Evolutionary conservation across 2,797 vertebrate genomes (phyloP), one percentile per base, ranked within the genome.

Genomic region (Sebastes reedi): DNA sequence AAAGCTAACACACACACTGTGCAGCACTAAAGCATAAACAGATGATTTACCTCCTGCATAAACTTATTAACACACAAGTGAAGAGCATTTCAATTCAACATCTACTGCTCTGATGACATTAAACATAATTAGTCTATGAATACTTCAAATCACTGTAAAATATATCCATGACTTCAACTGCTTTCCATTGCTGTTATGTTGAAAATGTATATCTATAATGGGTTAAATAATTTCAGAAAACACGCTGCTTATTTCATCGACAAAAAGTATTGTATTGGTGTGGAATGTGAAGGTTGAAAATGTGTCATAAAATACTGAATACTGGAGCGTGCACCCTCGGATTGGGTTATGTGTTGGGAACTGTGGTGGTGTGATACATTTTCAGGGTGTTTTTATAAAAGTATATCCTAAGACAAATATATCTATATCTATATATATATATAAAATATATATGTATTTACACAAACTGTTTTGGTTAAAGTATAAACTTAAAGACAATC

Each of bases 91-190:
- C 36, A 68, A 77, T 79, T 60, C 16, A 65, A 24, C 61, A 65
- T 42, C 39, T 39, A 39, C 50, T 65, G 59, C 42, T 79, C 25
- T 71, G 72, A 74, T 46, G 16, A 52, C 39, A 62, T 77, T 55
- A 71, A 65, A 52, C 30, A 56, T 66, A 76, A 81, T 76, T 64
- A 65, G 22, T 9, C 39, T 55, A 34, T 69, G 39, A 62, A 52
- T 42, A 10, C 20, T 68, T 61, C 50, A 1, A 20, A 67, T 27
- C 58, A 56, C 67, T 71, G 34, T 36, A 20, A 67, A 34, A 8
- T 59, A 12, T 16, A n/a, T 56, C 14, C 8, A 4, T 59, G 54
- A 59, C n/a, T 50, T 36, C 5, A 16, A 42, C 39, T 42, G 39
- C 39, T 42, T 50, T 55, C 4, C 2, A 54, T n/a, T 36, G 22